Evolutionary conservation across 2,113 vertebrate genomes (phyloP).

Genomic region (Oreochromis aureus): DNA sequence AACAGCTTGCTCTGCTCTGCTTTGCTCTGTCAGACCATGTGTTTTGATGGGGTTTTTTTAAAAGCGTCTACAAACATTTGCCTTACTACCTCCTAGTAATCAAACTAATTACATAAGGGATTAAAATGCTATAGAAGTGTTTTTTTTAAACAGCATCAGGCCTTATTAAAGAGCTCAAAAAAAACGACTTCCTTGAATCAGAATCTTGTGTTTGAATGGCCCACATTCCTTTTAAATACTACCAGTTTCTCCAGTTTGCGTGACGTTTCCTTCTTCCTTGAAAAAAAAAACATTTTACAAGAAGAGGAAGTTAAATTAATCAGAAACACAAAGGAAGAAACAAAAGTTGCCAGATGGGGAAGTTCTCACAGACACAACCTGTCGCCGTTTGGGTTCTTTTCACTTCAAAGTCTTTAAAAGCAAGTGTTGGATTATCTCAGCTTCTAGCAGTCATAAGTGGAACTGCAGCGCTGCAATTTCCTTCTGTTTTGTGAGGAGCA

Average conservation of each 20-base stretch:
- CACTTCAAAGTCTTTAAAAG: not conserved
- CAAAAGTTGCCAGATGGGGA: not conserved
- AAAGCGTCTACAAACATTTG: not conserved
- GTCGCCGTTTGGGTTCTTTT: not conserved
- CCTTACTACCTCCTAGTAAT: not conserved
- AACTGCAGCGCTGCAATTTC: not conserved
- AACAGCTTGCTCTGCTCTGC: not conserved
- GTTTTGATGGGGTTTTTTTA: accelerated
- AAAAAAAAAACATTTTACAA: not conserved
- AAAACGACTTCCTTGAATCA: not conserved
- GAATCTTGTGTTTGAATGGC: not conserved
- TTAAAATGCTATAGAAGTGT: not conserved
- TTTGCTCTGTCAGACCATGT: not conserved
- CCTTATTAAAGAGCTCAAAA: not conserved
- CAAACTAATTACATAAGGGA: not conserved
- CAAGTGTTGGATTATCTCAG: not conserved
- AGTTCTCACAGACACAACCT: not conserved
- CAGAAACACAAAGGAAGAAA: not conserved
- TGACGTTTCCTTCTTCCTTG: not conserved
- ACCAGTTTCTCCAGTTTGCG: not conserved
- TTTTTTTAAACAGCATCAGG: not conserved
- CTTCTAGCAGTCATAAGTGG: not conserved
- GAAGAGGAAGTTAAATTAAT: not conserved
- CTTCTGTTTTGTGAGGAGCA: not conserved
- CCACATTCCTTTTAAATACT: not conserved